phyloP scores from a whole-genome alignment of 2,888 invertebrate genomes.

The Synanthedon andrenaeformis region DNA sequence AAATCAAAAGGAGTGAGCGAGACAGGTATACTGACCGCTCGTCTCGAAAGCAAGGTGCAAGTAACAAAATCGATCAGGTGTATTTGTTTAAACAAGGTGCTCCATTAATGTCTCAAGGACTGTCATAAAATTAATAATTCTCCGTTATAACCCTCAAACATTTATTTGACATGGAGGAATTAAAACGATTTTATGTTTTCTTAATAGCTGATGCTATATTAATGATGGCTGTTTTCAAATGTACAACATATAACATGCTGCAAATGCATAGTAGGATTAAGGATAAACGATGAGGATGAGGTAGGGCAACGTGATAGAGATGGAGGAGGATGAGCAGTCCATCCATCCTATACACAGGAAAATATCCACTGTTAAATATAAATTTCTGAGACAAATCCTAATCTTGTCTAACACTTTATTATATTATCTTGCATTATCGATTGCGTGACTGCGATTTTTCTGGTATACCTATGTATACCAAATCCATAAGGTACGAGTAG shows the following conservation, averaged over 20 bases:
- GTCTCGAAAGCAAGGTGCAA: constrained; percentile 60
- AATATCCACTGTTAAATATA: too few relatives aligned
- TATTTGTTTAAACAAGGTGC: constrained; percentile 65
- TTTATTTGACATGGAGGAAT: constrained; percentile 1
- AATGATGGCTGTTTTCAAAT: neutral
- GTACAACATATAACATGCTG: neutral
- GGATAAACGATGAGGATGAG: too few relatives aligned
- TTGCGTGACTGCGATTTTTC: too few relatives aligned
- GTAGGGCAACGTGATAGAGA: too few relatives aligned
- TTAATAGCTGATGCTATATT: constrained; percentile 1
- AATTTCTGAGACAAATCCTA: too few relatives aligned
- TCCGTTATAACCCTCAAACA: constrained; percentile 3
- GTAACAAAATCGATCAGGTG: constrained; percentile 57
- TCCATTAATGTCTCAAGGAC: constrained; percentile 33
- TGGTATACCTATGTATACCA: too few relatives aligned
- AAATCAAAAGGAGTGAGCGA: constrained; percentile 24
- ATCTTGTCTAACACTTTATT: too few relatives aligned
- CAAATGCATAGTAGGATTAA: too few relatives aligned
- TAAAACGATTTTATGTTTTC: constrained; percentile 7
- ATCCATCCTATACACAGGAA: too few relatives aligned
- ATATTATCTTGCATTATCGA: too few relatives aligned
- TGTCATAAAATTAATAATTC: constrained; percentile 39
- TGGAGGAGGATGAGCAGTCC: too few relatives aligned
- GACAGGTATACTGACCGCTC: constrained; percentile 30
- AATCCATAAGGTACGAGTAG: too few relatives aligned